Conservation (phyloP, 1,140 invertebrate genomes). For the Sycophaga agraensis region DNA sequence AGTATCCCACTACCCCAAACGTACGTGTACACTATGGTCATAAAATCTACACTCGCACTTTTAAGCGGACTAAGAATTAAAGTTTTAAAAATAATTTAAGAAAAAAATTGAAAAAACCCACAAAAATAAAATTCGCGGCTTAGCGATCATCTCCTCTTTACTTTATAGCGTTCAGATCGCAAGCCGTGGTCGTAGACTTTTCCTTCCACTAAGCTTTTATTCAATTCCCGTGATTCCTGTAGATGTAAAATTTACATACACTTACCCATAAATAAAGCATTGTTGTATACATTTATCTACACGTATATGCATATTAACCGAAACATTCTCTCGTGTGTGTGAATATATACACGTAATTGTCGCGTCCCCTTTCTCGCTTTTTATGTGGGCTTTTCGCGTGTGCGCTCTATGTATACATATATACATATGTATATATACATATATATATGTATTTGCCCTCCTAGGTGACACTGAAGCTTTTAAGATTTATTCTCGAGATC, state of each 20-base stretch:
- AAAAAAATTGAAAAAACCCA: background rate
- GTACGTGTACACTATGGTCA: too few species aligned
- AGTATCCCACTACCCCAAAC: too few species aligned
- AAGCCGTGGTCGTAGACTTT: background rate
- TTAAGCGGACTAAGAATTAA: too few species aligned
- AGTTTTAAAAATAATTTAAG: background rate
- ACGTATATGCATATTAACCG: too few species aligned
- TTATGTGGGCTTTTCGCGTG: background rate
- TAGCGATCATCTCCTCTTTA: too few species aligned
- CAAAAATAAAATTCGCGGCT: background rate
- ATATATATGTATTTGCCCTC: background rate
- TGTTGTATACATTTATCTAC: too few species aligned
- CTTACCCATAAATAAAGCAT: background rate
- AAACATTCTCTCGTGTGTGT: background rate
- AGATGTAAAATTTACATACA: background rate
- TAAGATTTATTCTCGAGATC: too few species aligned
- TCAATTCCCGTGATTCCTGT: background rate
- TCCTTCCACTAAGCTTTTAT: slow-evolving; percentile 9
- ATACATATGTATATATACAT: too few species aligned
- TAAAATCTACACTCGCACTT: too few species aligned
- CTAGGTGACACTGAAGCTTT: too few species aligned
- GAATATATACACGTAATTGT: background rate
- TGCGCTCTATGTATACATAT: background rate
- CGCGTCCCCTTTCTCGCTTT: slow-evolving; percentile 10
- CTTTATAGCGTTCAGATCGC: background rate